phyloP scores from a whole-genome alignment of 2,113 vertebrate species.

The Spizaetus ornatus region DNA sequence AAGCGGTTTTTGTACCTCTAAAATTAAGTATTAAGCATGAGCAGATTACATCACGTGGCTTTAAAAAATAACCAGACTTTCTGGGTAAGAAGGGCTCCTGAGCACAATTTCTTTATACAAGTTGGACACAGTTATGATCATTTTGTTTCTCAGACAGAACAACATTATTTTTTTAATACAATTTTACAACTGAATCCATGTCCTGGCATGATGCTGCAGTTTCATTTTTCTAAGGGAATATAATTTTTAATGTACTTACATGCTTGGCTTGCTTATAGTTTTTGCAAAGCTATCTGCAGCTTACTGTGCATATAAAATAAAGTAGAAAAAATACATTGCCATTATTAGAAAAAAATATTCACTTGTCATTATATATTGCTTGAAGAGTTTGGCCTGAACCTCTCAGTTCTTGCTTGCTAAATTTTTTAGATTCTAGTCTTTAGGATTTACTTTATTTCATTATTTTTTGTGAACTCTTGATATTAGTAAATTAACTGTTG shows the following conservation, averaged over 20 bases:
- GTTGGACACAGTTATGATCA: rapidly evolving
- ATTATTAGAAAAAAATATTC: neutral
- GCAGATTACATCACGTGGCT: neutral
- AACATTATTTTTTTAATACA: neutral
- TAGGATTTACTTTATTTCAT: neutral
- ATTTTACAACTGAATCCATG: neutral
- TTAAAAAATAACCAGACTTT: neutral
- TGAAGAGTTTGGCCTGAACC: neutral
- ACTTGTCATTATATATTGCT: neutral
- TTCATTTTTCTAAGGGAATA: neutral
- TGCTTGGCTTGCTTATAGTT: neutral
- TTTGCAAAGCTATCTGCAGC: neutral
- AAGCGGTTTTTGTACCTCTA: neutral
- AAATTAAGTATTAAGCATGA: neutral
- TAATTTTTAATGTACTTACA: neutral
- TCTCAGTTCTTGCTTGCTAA: neutral
- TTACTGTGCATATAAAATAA: neutral
- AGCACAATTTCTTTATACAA: neutral
- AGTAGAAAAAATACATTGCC: neutral
- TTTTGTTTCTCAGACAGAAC: neutral
- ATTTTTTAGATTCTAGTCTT: neutral
- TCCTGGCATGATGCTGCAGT: neutral
- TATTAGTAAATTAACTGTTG: neutral
- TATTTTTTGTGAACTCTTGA: neutral
- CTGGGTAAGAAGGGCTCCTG: neutral